Evolutionary conservation across 2,797 vertebrate genomes (phyloP), one percentile per base, ranked within the genome.

Genomic region (Knipowitschia caucasica): DNA sequence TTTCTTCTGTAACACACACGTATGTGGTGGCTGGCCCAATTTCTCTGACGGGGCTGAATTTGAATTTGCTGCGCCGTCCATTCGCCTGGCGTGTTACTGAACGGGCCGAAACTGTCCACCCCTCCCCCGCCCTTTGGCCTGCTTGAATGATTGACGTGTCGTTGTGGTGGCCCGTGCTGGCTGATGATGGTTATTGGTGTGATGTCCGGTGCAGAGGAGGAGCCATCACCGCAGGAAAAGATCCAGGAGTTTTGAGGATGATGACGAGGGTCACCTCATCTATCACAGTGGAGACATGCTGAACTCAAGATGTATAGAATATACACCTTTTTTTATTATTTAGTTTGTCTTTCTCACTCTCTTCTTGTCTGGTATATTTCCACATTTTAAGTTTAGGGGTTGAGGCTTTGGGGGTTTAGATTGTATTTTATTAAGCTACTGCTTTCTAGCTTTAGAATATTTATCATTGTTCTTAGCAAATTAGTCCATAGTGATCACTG

Each of bases 201-300:
- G 92, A 90, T 91, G 85, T 77, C 82, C 73, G 77, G 89, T 92
- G 84, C 90, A 91, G 90, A 94, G 93, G 94, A 94, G 93, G 95
- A 94, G 89, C 89, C 92, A 89, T 84, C 87, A 64, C 43, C 87
- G 80, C 83, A 86, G 92, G 89, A 94, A 93, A 93, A 93, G 92
- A 93, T 89, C 92, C 91, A 92, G 91, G 91, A 95, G 93, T 93
- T 87, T 95, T 94, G 92, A 93, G 93, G 92, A 94, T 93, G 96
- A 98, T 96, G 95, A 88, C 92, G 96, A 98, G 93, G 95, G 95
- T 93, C 93, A 95, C 90, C 93, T 98, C 93, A 91, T 95, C 94
- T 97, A 92, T 95, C 93, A 96, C 93, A 95, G 85, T 92, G 96
- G 96, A 98, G 94, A 98, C 92, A 89, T 94, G 92, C 93, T 95